These are phyloP conservation scores for Hippoglossus stenolepis DNA, from an alignment of 2,113 vertebrate species.

Conservation along the genomic window DNA sequence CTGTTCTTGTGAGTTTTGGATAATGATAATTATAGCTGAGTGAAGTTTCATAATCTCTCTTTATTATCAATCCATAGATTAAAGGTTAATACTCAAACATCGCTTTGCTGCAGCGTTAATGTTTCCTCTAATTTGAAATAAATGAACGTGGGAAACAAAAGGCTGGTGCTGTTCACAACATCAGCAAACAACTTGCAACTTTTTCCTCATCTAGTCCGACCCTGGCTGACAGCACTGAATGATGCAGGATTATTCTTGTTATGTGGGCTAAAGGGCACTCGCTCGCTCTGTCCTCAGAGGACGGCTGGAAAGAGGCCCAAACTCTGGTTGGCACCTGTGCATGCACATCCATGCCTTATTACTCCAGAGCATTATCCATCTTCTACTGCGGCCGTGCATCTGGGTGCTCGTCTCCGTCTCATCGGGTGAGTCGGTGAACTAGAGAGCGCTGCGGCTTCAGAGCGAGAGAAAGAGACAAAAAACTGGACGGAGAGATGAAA, in stretches of 20 bases:
- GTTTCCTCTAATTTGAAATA: neutral
- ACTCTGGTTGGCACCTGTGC: neutral
- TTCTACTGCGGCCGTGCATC: constrained; percentile 13
- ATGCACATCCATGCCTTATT: constrained; percentile 34
- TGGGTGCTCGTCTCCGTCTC: neutral
- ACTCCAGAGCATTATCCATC: constrained; percentile 38
- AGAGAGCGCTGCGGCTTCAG: neutral
- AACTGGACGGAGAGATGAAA: neutral
- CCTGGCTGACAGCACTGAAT: constrained; percentile 38
- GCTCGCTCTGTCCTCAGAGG: constrained; percentile 30
- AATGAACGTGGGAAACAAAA: neutral
- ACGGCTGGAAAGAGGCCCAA: constrained; percentile 20
- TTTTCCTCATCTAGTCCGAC: constrained; percentile 23
- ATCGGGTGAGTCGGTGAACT: no score
- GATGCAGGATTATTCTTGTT: constrained; percentile 29
- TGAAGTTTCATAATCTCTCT: no score
- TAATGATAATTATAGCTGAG: neutral
- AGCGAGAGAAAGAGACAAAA: neutral
- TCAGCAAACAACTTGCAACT: constrained; percentile 20
- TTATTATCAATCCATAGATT: neutral
- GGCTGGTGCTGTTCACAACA: constrained; percentile 12
- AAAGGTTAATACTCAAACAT: neutral
- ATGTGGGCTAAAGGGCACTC: constrained; percentile 37
- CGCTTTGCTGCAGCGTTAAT: neutral
- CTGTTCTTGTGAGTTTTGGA: neutral